Percentiles rank a stretch among this genome's conserved stretches.
These are phyloP conservation scores for Lapara coniferarum DNA, from an alignment of 2,888 invertebrate species.

Conservation along the genomic window DNA sequence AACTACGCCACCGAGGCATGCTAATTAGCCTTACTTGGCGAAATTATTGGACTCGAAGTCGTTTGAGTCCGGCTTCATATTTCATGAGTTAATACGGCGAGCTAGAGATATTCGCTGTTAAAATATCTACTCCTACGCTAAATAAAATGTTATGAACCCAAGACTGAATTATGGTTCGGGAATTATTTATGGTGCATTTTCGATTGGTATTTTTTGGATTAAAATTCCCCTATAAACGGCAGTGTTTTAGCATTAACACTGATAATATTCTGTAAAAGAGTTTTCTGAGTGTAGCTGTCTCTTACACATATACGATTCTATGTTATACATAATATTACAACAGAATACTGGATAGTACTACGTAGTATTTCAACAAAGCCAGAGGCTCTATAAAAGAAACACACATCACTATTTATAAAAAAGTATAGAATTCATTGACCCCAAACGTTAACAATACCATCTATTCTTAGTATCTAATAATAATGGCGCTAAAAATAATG, in stretches of 20 bases:
- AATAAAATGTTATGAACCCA: too few relatives aligned
- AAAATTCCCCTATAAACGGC: too few relatives aligned
- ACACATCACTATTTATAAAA: background rate
- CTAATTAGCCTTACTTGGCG: constrained; percentile 5
- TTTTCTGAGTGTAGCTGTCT: too few relatives aligned
- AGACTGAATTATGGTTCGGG: too few relatives aligned
- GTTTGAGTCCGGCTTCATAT: background rate
- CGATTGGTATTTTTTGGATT: too few relatives aligned
- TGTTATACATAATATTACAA: background rate
- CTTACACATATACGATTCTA: too few relatives aligned
- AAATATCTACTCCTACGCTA: too few relatives aligned
- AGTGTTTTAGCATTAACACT: too few relatives aligned
- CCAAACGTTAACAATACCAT: constrained; percentile 21
- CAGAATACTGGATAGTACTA: too few relatives aligned
- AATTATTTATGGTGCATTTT: too few relatives aligned
- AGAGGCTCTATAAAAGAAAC: background rate
- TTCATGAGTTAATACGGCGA: background rate
- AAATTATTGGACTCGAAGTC: background rate
- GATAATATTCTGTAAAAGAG: too few relatives aligned
- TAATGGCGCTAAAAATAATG: constrained; percentile 30
- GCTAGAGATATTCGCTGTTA: background rate
- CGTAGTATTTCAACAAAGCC: background rate
- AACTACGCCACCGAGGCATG: too few relatives aligned
- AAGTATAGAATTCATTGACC: constrained; percentile 20
- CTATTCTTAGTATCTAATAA: constrained; percentile 26